A percentile compares a stretch with the other conserved stretches of the same genome.
Evolutionary conservation across 2,797 vertebrate genomes (phyloP).

Genomic region (Rhincodon typus): DNA sequence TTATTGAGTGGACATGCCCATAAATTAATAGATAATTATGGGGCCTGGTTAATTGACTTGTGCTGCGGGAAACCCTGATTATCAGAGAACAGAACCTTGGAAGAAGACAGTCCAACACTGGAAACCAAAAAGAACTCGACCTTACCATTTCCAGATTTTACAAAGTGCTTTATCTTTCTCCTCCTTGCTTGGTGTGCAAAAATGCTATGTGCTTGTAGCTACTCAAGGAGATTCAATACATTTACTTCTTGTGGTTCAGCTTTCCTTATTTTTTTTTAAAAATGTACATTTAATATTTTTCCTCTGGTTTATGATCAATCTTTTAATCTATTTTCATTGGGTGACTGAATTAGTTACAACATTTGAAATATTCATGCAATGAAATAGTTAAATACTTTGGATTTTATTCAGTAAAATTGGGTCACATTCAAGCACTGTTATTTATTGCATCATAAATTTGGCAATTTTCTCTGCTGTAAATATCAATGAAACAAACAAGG

Average conservation of each 20-base stretch:
- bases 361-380: not conserved
- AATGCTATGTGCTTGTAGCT: not conserved
- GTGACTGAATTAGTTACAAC: not conserved
- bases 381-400: not conserved
- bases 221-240: not conserved
- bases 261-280: not conserved
- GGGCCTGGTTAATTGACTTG: not conserved
- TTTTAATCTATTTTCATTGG: not conserved
- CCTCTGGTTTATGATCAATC: no score
- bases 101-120: not conserved
- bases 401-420: not conserved
- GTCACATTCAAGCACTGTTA: not conserved
- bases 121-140: not conserved
- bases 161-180: not conserved
- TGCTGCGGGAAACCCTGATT: not conserved
- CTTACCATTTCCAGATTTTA: not conserved
- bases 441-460: slow-evolving; percentile 2
- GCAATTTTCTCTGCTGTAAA: not conserved
- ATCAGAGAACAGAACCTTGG: not conserved
- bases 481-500: slow-evolving; percentile 18
- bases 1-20: not conserved
- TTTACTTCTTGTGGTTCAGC: not conserved
- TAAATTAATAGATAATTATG: not conserved
- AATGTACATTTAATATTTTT: no score
- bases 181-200: not conserved